Base-by-base conservation (phyloP, 1,140 invertebrate species). In the Drosophila pectinifera region DNA sequence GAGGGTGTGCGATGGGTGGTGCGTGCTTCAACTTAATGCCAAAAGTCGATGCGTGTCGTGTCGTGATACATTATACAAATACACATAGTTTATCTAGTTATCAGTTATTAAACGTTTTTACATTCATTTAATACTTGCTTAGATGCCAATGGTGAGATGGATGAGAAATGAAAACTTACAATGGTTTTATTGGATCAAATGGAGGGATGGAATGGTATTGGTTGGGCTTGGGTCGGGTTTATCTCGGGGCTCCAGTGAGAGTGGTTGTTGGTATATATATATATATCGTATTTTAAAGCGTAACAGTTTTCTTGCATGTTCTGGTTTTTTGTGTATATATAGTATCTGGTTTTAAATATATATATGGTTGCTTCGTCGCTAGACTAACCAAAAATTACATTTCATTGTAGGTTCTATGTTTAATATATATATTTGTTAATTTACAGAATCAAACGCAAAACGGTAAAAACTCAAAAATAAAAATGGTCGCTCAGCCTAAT, bases 301-400 rank as follows among this genome's bases (percentile, higher is more conserved):
- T 88, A 89, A 88, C 84, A 89, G 85, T 88, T 88, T 89, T 88
- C 80, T 89, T 84, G 84, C 79, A 62, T 86, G 75, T 89, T 73
- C 28, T 75, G 76, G 75, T 42, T 73, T 53, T 26, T 70, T 28
- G 41, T 39, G 53, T 49, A 49, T 41, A 73, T 61, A 51, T 65
- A 63, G 46, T 74, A 61, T 72, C 48, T 70, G 36, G 48, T 42
- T 43, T 58, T 56, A 49, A 69, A 43, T 64, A 48, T 48, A 48
- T 43, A 22, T 43, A 18, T 70, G 49, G 61, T 48, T 65, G 24
- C 3, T 58, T 67, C 28, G 74, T 68, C 54, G 43, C 68, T 78
- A 84, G 28, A 41, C 65, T 82, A 84, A 75, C 72, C 64, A 83
- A 31, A 84, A 69, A 77, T 82, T 86, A 88, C 75, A 86, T 64